Percentiles rank a stretch among this genome's conserved stretches.
phyloP scores from a whole-genome alignment of 2,888 invertebrate species.

The Cerastis leucographa region DNA sequence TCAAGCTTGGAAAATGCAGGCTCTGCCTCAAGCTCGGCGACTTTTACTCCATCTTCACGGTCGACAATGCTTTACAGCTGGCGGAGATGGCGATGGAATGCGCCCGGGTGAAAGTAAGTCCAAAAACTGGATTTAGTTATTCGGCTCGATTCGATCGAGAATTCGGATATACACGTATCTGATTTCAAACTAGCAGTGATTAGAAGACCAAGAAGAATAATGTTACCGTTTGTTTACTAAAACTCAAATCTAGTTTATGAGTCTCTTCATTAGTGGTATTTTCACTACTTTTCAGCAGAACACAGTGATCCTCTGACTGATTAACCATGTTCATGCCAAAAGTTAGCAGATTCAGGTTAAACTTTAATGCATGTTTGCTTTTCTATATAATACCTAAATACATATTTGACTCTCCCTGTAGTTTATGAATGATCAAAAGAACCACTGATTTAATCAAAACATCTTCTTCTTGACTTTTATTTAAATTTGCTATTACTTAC shows the following conservation, averaged over 20 bases:
- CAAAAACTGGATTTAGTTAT: conserved; percentile 1
- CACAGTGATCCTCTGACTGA: background rate
- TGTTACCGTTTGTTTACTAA: conserved; percentile 11
- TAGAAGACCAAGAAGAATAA: conserved; percentile 16
- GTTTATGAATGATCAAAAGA: background rate
- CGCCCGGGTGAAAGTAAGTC: conserved; percentile 85
- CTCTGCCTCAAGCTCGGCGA: conserved; percentile 90
- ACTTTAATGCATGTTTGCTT: background rate
- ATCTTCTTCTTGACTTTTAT: background rate
- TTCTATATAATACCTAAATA: background rate
- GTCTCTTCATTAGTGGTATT: background rate
- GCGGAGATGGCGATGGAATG: conserved; percentile 90
- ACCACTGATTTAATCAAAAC: background rate
- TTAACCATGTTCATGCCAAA: background rate
- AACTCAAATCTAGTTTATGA: background rate
- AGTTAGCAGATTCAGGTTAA: conserved; percentile 1
- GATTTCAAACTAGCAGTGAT: conserved; percentile 45
- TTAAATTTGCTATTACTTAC: background rate
- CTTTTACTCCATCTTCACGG: conserved; percentile 89
- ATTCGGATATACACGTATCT: conserved; percentile 38
- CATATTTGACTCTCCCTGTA: background rate
- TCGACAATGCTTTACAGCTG: conserved; percentile 87
- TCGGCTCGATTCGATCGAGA: conserved; percentile 8
- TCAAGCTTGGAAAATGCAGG: conserved; percentile 90
- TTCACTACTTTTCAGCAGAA: background rate